phyloP scores from a whole-genome alignment of 2,113 vertebrate genomes.

The Ibidorhyncha struthersii region DNA sequence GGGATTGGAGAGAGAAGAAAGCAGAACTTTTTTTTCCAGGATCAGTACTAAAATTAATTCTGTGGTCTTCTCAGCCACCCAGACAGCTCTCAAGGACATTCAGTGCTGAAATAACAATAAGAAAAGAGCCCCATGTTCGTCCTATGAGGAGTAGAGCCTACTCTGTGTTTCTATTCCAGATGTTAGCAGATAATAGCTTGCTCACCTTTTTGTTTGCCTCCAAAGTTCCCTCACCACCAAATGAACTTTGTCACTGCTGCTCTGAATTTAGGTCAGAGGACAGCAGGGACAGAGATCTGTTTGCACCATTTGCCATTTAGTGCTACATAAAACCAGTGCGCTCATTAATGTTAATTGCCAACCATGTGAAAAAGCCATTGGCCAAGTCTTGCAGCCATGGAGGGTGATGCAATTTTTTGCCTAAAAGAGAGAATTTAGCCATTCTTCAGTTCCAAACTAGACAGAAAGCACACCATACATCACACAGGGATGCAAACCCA shows the following conservation, averaged over 20 bases:
- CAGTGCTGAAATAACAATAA: background rate
- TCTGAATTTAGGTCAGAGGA: background rate
- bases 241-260: background rate
- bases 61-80: background rate
- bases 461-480: background rate
- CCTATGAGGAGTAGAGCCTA: background rate
- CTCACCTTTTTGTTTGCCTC: background rate
- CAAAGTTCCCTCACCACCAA: background rate
- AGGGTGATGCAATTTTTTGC: background rate
- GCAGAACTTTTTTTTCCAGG: background rate
- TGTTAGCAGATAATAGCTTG: background rate
- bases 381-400: background rate
- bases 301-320: background rate
- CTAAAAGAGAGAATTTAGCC: background rate
- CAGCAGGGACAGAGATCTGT: background rate
- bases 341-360: background rate
- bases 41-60: background rate
- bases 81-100: background rate
- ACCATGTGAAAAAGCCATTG: fast-evolving
- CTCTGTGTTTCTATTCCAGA: background rate
- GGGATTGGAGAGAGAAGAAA: background rate
- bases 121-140: background rate
- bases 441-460: background rate
- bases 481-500: background rate
- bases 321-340: background rate